Percentiles rank a stretch among this genome's conserved stretches.
Conservation (phyloP, 2,113 vertebrate species). For the Stigmatopora argus region DNA sequence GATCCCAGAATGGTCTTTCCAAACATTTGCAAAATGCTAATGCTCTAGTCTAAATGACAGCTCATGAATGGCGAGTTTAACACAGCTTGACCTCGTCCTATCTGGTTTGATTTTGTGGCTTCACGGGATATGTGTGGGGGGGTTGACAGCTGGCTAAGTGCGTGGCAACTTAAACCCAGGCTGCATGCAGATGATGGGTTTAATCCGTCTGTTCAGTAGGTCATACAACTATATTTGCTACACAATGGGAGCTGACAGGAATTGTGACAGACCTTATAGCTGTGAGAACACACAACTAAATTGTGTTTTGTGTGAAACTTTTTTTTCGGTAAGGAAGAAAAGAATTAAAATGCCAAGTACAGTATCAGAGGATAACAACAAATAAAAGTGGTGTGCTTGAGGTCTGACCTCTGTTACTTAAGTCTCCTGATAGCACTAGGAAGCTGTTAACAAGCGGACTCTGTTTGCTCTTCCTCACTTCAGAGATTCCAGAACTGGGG, state of each 20-base stretch:
- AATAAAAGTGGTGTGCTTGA: constrained; percentile 23
- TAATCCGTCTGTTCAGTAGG: constrained; percentile 65
- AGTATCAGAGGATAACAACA: constrained; percentile 6
- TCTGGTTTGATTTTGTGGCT: constrained; percentile 27
- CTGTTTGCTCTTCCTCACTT: constrained; percentile 46
- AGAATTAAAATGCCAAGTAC: neutral
- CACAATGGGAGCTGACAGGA: neutral
- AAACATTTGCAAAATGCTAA: constrained; percentile 8
- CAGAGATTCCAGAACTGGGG: constrained; percentile 24
- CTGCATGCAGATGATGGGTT: constrained; percentile 54
- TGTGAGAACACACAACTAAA: neutral
- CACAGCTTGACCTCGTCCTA: constrained; percentile 18
- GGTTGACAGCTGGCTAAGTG: constrained; percentile 49
- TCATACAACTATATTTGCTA: constrained; percentile 27
- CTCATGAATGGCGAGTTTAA: constrained; percentile 19
- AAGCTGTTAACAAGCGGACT: constrained; percentile 56
- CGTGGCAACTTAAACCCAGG: constrained; percentile 40
- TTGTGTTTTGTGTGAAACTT: neutral
- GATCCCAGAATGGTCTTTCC: constrained; percentile 9
- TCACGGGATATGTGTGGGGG: constrained; percentile 29
- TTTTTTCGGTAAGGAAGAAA: neutral
- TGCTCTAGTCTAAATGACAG: constrained; percentile 21
- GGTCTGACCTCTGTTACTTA: constrained; percentile 49
- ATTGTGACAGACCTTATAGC: neutral
- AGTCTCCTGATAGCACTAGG: constrained; percentile 36